Evolutionary conservation across 2,113 vertebrate species (phyloP).

Genomic region (Rhizomys pruinosus): DNA sequence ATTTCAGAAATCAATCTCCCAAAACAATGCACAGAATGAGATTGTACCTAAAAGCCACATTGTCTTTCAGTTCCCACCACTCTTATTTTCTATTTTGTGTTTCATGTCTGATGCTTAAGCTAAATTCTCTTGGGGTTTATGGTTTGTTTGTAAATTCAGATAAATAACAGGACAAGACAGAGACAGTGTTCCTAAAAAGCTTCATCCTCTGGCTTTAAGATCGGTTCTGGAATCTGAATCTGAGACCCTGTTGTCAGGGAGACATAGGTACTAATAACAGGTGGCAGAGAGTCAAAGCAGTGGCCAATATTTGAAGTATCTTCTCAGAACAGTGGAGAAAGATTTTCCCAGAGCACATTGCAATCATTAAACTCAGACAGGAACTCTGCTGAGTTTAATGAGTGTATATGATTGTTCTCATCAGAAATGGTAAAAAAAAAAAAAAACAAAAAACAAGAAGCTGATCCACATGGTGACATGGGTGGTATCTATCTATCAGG

Average conservation of each 20-base stretch:
- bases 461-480: background rate
- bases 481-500: conserved; percentile 18
- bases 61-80: background rate
- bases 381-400: conserved; percentile 2
- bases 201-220: conserved; percentile 47
- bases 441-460: background rate
- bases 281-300: background rate
- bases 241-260: conserved; percentile 37
- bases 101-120: conserved; percentile 44
- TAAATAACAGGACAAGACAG: background rate
- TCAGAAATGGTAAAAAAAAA: background rate
- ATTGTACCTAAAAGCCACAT: background rate
- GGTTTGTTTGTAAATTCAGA: background rate
- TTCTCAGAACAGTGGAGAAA: conserved; percentile 36
- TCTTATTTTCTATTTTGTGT: conserved; percentile 13
- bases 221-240: background rate
- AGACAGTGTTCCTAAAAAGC: conserved; percentile 32
- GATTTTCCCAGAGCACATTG: background rate
- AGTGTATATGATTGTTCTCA: background rate
- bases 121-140: conserved; percentile 13
- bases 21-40: conserved; percentile 4
- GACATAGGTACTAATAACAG: background rate
- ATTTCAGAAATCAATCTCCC: conserved; percentile 19
- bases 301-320: conserved; percentile 20
- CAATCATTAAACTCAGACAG: conserved; percentile 37